Evolutionary conservation across 2,113 vertebrate genomes (phyloP).

Genomic region (Castor canadensis): DNA sequence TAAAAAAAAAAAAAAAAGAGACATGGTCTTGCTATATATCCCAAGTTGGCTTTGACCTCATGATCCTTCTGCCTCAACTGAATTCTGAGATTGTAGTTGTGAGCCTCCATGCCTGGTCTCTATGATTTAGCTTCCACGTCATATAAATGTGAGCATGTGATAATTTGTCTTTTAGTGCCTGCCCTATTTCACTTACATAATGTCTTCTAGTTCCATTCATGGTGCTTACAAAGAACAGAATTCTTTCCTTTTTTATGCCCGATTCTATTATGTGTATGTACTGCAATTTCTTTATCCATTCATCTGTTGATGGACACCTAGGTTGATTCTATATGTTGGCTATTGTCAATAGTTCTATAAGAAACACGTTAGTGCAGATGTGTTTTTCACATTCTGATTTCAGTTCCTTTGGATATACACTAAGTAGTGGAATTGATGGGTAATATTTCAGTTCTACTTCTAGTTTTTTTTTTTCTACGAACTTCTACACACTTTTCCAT

Average conservation of each 20-base stretch:
- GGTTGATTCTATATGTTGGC: not conserved
- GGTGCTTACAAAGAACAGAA: no score
- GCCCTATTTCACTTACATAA: not conserved
- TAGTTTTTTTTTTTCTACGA: no score
- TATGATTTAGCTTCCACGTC: not conserved
- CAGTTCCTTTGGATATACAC: no score
- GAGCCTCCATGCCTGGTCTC: not conserved
- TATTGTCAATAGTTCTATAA: not conserved
- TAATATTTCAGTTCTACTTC: no score
- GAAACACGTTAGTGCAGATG: not conserved
- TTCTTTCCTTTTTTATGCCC: no score
- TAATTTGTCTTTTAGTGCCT: not conserved
- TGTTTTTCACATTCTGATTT: not conserved
- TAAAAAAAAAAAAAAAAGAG: no score
- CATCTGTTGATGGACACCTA: no score
- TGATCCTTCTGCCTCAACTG: not conserved
- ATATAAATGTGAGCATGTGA: not conserved
- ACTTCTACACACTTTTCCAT: no score
- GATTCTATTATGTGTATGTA: not conserved
- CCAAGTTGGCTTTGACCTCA: no score
- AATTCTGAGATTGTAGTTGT: not conserved
- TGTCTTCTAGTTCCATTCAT: no score
- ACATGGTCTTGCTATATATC: not conserved
- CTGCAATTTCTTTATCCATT: not conserved
- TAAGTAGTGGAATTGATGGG: no score